phyloP scores from a whole-genome alignment of 2,113 vertebrate species.

The Etheostoma cragini region DNA sequence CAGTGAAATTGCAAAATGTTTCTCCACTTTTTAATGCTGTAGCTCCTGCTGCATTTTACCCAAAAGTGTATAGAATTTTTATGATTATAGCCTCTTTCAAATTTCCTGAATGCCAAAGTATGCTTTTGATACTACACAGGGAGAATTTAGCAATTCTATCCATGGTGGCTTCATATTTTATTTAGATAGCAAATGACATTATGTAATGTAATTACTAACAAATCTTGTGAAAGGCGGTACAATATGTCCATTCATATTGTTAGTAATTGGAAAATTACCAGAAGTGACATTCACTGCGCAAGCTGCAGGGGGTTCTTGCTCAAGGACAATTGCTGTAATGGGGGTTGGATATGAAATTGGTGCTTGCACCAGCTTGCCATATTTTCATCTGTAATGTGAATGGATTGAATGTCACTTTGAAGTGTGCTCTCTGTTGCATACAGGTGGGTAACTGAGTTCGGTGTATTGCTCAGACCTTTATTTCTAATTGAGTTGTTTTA shows the following conservation, averaged over 20 bases:
- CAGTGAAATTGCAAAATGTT: slow-evolving; percentile 4
- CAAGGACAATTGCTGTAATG: slow-evolving; percentile 58
- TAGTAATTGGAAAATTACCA: not conserved
- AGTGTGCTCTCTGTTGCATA: slow-evolving; percentile 1
- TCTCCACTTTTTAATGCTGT: not conserved
- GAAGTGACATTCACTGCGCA: not conserved
- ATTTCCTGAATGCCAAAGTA: not conserved
- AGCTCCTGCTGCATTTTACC: not conserved
- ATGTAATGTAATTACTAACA: not conserved
- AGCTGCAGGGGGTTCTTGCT: slow-evolving; percentile 35
- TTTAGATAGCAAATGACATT: not conserved
- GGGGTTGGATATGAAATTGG: slow-evolving; percentile 35
- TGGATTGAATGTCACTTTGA: slow-evolving; percentile 46
- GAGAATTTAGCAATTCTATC: not conserved
- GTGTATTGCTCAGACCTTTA: not conserved
- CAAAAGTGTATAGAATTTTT: not conserved
- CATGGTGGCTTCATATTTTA: not conserved
- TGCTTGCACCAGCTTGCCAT: slow-evolving; percentile 6
- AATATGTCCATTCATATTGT: not conserved
- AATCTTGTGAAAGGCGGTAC: not conserved
- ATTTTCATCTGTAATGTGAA: slow-evolving; percentile 35
- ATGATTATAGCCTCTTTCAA: not conserved
- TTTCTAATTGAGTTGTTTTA: not conserved
- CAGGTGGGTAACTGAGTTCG: not conserved
- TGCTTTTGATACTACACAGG: not conserved